Evolutionary conservation across 2,797 vertebrate species (phyloP).

Genomic region (Vultur gryphus): DNA sequence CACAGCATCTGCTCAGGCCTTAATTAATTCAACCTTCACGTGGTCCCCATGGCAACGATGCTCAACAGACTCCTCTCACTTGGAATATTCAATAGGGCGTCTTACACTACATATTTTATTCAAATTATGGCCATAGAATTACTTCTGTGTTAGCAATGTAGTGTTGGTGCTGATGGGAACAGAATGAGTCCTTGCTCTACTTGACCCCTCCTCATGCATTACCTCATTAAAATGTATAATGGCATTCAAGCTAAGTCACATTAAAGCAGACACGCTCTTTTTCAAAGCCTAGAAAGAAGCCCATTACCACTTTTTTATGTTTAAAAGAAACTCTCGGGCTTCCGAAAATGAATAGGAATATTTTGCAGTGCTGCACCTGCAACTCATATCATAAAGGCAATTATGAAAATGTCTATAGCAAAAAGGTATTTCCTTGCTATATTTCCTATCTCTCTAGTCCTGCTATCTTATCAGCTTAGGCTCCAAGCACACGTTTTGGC

Average conservation of each 20-base stretch:
- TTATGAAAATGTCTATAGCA: not conserved
- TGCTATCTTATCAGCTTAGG: not conserved
- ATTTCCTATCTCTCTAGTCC: not conserved
- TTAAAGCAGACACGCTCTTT: not conserved
- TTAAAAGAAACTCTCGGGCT: not conserved
- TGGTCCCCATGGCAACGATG: conserved; percentile 65
- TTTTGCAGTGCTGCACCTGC: not conserved
- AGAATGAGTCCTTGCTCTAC: not conserved
- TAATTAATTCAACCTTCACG: conserved; percentile 71
- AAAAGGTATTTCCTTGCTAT: not conserved
- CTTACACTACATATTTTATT: conserved; percentile 55
- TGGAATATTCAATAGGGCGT: conserved; percentile 39
- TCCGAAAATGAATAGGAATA: not conserved
- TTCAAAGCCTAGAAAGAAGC: not conserved
- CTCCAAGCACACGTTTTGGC: not conserved
- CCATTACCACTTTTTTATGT: not conserved
- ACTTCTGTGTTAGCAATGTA: conserved; percentile 1
- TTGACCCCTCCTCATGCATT: conserved; percentile 19
- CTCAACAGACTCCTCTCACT: conserved; percentile 40
- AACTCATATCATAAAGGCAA: not conserved
- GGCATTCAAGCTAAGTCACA: not conserved
- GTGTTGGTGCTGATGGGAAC: not conserved
- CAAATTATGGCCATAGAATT: conserved; percentile 37
- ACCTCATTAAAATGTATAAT: conserved; percentile 32
- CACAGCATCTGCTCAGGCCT: conserved; percentile 68